Base-by-base conservation (phyloP, 2,888 invertebrate genomes). In the Drosophila anomelani region DNA sequence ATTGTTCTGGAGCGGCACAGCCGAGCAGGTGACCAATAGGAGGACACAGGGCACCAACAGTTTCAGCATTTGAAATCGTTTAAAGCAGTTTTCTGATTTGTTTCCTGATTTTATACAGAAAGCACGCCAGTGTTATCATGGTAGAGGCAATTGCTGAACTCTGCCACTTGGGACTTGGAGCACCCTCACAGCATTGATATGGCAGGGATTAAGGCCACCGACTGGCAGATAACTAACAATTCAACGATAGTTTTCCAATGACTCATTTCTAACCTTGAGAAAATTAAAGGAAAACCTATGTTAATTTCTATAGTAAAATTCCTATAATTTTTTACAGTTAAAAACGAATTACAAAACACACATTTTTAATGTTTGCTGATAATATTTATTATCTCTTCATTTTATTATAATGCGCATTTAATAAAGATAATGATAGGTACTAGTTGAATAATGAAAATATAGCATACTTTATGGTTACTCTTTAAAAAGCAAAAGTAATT, bases 21-120 rank as follows among this genome's bases (percentile, higher is more conserved):
- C 86, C 36, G 60, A 63, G 7, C 55, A 36, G 29, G 73, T 61
- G 5, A 55, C 66, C 68, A 78, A 36, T 38, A 83, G 61, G 41
- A 76, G 70, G 38, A 73, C 63, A 54, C 66, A 47, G 7, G 71
- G 13, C 23, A 15, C 3, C 1, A 80, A 69, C 32, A 78, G 66
- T 43, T 83, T 80, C 71, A 83, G 75, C 43, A 62, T 79, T 7
- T 39, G 56, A 3, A 23, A 23, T 34, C 10, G 13, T 36, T 13
- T 46, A 8, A 8, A 32, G n/a, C 10, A 10, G 23, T 13, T 4
- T 32, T 20, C 10, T 4, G 34, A 17, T 8, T 20, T 23, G 54
- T 38, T 15, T 12, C 12, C 13, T 15, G 38, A 13, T 62, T 54
- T 32, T 69, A 69, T 67, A 69, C 2, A 3, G 56, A 15, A 46